These are phyloP conservation scores for Mamestra brassicae DNA, from an alignment of 2,888 invertebrate genomes.

Conservation along the genomic window DNA sequence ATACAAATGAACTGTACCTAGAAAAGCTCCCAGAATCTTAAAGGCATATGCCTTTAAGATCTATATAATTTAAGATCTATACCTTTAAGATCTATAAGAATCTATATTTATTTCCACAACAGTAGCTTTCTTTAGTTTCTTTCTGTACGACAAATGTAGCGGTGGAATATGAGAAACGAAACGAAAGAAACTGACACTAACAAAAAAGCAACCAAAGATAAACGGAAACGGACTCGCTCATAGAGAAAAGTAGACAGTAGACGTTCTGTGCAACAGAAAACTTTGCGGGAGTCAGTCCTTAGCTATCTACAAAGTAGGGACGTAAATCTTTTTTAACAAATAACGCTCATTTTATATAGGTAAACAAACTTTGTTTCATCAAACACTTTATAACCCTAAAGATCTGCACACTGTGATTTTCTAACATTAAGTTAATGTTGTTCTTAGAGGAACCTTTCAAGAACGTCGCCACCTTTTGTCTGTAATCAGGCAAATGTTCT, in stretches of 20 bases:
- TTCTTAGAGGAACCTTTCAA: conserved; percentile 46
- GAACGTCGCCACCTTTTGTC: conserved; percentile 71
- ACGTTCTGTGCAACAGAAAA: conserved; percentile 83
- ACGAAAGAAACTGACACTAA: conserved; percentile 83
- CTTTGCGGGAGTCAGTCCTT: conserved; percentile 82
- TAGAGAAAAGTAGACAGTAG: conserved; percentile 84
- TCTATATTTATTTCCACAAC: conserved; percentile 56
- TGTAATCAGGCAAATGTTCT: conserved; percentile 80
- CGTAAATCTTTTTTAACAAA: conserved; percentile 75
- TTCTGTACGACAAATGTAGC: conserved; percentile 82
- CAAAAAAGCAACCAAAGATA: conserved; percentile 87
- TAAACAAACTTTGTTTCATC: neutral
- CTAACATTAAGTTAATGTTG: conserved; percentile 20
- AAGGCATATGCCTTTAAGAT: no score
- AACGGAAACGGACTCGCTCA: conserved; percentile 88
- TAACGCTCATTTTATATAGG: conserved; percentile 47
- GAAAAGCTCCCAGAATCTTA: conserved; percentile 1
- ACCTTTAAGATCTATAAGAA: no score
- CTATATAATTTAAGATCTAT: no score
- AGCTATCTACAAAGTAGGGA: conserved; percentile 75
- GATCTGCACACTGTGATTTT: conserved; percentile 16
- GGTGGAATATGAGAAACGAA: conserved; percentile 84
- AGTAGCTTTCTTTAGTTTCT: conserved; percentile 68
- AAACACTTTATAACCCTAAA: neutral
- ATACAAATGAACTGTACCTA: neutral